Base-by-base conservation (phyloP, 2,113 vertebrate genomes). In the Misgurnus mizolepis region DNA sequence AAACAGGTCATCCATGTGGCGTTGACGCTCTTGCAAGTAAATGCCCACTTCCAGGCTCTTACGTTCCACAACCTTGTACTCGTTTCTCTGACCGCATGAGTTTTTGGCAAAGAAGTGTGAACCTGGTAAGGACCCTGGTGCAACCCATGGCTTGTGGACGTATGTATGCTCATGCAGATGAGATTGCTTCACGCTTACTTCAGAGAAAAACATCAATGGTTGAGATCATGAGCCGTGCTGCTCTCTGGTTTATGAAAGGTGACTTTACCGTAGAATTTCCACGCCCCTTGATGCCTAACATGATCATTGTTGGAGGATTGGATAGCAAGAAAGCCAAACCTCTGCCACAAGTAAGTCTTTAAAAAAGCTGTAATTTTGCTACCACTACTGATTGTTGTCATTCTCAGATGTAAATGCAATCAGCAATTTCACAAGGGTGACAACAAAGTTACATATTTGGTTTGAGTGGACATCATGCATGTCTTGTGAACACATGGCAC, bases 191-290 rank as follows among this genome's bases (percentile, higher is more conserved):
- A 0, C 85, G 88, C 22, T 84, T 93, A 60, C 84, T 94, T 2
- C 82, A 86, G 55, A 91, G 79, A 76, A 83, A 93, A 0, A 64
- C 92, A 7, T 90, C 87, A 0, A 0, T 90, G 5, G 40, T 45
- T 53, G 91, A 94, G 10, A 41, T 95, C 10, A 78, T 93, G 4
- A 81, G 89, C 67, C 83, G 43, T 10, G 89, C 78, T 0, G 88
- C 93, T 0, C 0, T 95, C 14, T 94, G 87, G 90, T 87, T 94
- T 14, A 76, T 93, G 86, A 87, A 89, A 58, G 64, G 75, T 0
- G 92, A 95, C 78, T 95, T 94, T 68, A 83, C 86, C 17, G 81
- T 94, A 5, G 90, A 94, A 39, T 93, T 89, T 62, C 93, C 92
- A 0, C 87, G 2, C 1, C 93, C 94, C 0, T 0, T 93, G 60